Base-by-base conservation (phyloP, 2,113 vertebrate genomes). In the Lepisosteus oculatus region DNA sequence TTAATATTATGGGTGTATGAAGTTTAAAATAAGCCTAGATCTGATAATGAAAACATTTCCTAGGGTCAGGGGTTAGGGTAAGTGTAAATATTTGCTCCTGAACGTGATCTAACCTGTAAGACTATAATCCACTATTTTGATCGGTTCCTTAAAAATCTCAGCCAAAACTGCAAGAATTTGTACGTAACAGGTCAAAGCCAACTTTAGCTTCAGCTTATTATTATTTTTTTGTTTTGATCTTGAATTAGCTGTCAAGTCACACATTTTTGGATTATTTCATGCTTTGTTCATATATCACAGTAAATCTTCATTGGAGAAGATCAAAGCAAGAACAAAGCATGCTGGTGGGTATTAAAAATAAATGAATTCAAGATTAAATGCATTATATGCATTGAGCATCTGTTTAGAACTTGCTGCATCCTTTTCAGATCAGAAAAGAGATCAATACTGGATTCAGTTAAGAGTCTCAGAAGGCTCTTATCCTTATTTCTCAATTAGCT, bases 261-360 rank as follows among this genome's bases (percentile, higher is more conserved):
- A 84, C 75, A 69, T 80, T 79, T 66, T 74, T 74, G 68, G 77
- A 77, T 78, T 75, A 75, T 81, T 76, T 29, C 61, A n/a, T 72
- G 65, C 68, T 79, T 72, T 76, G 70, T 74, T 73, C 47, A 45
- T 65, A 65, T 65, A 76, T 80, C 74, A 75, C 80, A 83, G 81
- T 86, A 88, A 88, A 86, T 88, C 87, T 92, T 82, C 80, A 77
- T 83, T 80, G 80, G 79, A 76, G 80, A 79, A 77, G 76, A 84
- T 91, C 85, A 88, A 84, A 92, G 82, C 78, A 79, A 89, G 81
- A 83, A 89, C 83, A 73, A 80, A 86, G 79, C 74, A 78, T 89
- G 88, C 77, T 74, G 88, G 70, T 72, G 79, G 77, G 85, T 92
- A 90, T 85, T 91, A 90, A 91, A 91, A 91, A 84, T 84, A 90